Evolutionary conservation across 2,888 invertebrate species (phyloP), one percentile per base, ranked within the genome.

Genomic region (Bimastos eiseni): DNA sequence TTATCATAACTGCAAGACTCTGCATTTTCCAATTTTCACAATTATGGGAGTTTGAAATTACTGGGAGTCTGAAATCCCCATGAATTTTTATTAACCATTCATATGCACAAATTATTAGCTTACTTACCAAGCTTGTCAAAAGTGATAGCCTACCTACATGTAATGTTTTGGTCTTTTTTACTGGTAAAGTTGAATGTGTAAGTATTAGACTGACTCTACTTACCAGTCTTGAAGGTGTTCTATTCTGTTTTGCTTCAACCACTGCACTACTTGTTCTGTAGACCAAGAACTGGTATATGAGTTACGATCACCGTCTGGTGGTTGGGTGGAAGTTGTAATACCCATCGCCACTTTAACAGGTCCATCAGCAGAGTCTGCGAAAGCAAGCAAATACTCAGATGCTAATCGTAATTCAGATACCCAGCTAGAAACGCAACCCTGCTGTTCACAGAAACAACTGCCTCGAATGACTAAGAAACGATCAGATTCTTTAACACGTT

Each of bases 201-300:
- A 36, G n/a, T n/a, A n/a, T 24, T 86, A 34, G 15, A 6, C 4
- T 15, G 8, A n/a, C 19, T 3, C 19, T 19, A 34, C 89, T 38
- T 24, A 90, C 90, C 90, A 90, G 49, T 30, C 41, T 37, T 55
- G 49, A n/a, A 55, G 89, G 33, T 90, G 88, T 70, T 89, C 38
- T n/a, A 90, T 49, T 38, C 70, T 88, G 36, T 90, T 90, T 36
- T 90, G 89, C 36, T 70, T 44, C 83, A 90, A 38, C 90, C 90
- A 90, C 36, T 90, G 70, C 15, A 70, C n/a, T 30, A 90, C 88
- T 0, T 90, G 36, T 37, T 86, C 86, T 86, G 37, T 37, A 36
- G 86, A 86, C 86, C 86, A 86, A 86, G 37, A 36, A 86, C 21
- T 33, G 33, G 36, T 24, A 36, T 11, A 11, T 11, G 86, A 86